Evolutionary conservation across 2,113 vertebrate genomes (phyloP).

Genomic region (Trochalopteron elliotii): DNA sequence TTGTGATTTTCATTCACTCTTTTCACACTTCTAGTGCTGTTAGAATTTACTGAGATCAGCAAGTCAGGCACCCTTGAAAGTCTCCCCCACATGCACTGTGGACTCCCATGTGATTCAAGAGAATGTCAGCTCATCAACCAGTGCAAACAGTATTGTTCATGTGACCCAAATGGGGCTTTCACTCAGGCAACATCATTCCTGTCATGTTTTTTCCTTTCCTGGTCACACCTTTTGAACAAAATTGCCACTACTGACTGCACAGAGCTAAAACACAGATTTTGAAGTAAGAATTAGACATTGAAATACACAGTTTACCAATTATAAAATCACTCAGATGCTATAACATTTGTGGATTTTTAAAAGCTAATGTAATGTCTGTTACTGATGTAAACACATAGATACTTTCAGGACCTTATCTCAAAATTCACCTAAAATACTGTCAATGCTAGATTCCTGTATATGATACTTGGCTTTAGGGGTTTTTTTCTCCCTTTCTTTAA

Average conservation of each 20-base stretch:
- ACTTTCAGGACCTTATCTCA: background rate
- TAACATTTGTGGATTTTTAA: background rate
- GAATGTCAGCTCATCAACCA: background rate
- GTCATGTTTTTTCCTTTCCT: background rate
- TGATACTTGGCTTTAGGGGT: background rate
- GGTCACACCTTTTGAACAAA: background rate
- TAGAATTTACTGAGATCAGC: background rate
- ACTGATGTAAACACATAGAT: background rate
- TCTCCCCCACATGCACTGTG: background rate
- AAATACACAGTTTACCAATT: background rate
- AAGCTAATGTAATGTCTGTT: background rate
- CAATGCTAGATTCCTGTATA: background rate
- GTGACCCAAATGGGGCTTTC: background rate
- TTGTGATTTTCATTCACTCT: background rate
- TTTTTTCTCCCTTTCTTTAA: background rate
- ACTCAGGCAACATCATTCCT: background rate
- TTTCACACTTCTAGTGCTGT: background rate
- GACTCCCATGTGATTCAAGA: background rate
- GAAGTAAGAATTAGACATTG: background rate
- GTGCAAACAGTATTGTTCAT: background rate
- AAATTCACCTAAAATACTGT: background rate
- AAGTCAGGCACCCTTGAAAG: background rate
- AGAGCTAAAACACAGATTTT: background rate
- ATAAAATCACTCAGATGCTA: background rate
- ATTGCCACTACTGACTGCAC: background rate